phyloP scores from a whole-genome alignment of 2,113 vertebrate genomes.

The Eptatretus burgeri region DNA sequence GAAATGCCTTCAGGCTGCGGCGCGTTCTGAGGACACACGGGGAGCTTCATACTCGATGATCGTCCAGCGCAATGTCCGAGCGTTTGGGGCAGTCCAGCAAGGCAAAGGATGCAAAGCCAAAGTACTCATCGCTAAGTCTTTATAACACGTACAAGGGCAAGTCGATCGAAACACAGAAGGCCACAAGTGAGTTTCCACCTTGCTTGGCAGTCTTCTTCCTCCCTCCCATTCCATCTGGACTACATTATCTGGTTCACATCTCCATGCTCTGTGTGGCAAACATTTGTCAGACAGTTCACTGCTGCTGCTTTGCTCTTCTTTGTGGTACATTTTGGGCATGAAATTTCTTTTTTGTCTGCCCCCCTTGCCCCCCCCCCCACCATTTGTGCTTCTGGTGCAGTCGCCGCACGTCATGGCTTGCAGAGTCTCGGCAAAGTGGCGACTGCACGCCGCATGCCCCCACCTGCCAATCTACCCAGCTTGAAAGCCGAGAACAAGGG shows the following conservation, averaged over 20 bases:
- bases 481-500: constrained; percentile 90
- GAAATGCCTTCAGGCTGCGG: no score
- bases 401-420: constrained; percentile 74
- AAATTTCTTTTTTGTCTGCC: no score
- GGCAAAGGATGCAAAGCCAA: constrained; percentile 99
- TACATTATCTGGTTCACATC: no score
- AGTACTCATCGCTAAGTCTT: constrained; percentile 98
- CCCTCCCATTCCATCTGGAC: background rate
- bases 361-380: no score
- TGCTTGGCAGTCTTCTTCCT: background rate
- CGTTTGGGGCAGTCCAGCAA: constrained; percentile 99
- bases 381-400: constrained; percentile 14
- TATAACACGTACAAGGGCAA: constrained; percentile 99
- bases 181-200: constrained; percentile 40
- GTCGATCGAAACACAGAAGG: constrained; percentile 94
- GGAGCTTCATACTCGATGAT: constrained; percentile 62
- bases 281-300: no score
- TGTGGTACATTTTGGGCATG: no score
- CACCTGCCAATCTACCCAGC: constrained; percentile 72
- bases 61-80: constrained; percentile 98
- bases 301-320: no score
- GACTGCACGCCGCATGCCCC: constrained; percentile 70
- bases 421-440: constrained; percentile 92
- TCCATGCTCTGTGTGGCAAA: no score
- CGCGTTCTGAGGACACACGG: no score